Conservation (phyloP, 2,888 invertebrate genomes). For the Cordilura impudica region DNA sequence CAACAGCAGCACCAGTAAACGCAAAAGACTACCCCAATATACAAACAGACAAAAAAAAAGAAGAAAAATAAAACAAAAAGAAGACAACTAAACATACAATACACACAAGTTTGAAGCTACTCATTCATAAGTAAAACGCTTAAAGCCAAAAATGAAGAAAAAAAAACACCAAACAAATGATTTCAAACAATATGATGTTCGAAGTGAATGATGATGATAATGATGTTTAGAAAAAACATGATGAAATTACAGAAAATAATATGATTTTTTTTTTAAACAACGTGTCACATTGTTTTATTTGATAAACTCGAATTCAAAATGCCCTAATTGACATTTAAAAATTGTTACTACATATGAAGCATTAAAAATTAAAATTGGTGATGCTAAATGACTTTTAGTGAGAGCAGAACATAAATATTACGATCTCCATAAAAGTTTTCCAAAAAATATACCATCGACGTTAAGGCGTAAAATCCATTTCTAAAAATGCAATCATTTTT, state of each 20-base stretch:
- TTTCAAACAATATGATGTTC: slow-evolving; percentile 47
- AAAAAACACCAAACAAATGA: slow-evolving; percentile 14
- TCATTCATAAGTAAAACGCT: slow-evolving; percentile 39
- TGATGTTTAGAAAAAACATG: background rate
- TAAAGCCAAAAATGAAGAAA: slow-evolving; percentile 5
- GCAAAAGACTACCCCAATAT: slow-evolving; percentile 52
- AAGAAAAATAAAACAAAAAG: slow-evolving; percentile 3
- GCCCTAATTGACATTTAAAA: too few species aligned
- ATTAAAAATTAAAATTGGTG: too few species aligned
- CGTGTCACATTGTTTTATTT: background rate
- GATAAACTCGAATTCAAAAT: background rate
- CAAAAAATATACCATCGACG: too few species aligned
- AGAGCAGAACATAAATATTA: too few species aligned
- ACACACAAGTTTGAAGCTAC: slow-evolving; percentile 51
- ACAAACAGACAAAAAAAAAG: background rate
- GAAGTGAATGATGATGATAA: slow-evolving; percentile 7
- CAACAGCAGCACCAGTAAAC: background rate
- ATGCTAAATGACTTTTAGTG: too few species aligned
- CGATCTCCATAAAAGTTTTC: too few species aligned
- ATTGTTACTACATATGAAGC: too few species aligned
- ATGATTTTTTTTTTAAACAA: background rate
- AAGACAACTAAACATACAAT: background rate
- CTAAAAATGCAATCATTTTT: too few species aligned
- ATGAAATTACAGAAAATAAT: slow-evolving; percentile 4
- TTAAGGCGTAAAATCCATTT: too few species aligned